A percentile compares a stretch with the other conserved stretches of the same genome.
Conservation (phyloP, 1,140 invertebrate species). For the Reticulitermes speratus region DNA sequence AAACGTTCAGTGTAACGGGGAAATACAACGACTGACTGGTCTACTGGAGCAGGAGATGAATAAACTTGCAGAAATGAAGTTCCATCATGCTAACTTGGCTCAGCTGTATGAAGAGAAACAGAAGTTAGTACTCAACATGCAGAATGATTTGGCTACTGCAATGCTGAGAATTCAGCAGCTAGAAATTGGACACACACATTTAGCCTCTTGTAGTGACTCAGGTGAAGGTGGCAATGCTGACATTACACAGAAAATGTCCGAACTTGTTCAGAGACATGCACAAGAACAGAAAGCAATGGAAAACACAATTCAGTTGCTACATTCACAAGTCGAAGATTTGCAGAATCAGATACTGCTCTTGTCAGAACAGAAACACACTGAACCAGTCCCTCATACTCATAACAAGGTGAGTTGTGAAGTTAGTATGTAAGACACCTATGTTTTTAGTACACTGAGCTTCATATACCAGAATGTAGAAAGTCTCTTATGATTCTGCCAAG, state of each 20-base stretch:
- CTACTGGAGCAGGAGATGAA: conserved; percentile 49
- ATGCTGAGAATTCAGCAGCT: conserved; percentile 52
- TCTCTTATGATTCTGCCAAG: too few relatives aligned
- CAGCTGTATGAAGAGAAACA: conserved; percentile 50
- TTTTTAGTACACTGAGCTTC: too few relatives aligned
- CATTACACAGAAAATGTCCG: conserved; percentile 38
- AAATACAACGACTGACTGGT: conserved; percentile 73
- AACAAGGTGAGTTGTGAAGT: too few relatives aligned
- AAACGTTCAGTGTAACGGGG: conserved; percentile 75
- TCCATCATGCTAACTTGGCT: conserved; percentile 44
- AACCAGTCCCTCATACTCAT: too few relatives aligned
- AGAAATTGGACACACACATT: conserved; percentile 42
- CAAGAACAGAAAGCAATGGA: too few relatives aligned
- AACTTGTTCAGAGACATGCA: conserved; percentile 33
- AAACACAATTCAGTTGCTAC: too few relatives aligned
- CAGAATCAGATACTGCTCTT: too few relatives aligned
- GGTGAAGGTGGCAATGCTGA: background rate
- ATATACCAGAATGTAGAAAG: too few relatives aligned
- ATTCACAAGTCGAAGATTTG: too few relatives aligned
- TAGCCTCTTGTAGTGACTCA: conserved; percentile 43
- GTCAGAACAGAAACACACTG: too few relatives aligned
- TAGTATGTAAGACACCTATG: too few relatives aligned
- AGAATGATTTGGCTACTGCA: conserved; percentile 54
- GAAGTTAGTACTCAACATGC: conserved; percentile 50
- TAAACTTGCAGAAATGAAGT: conserved; percentile 45